Base-by-base conservation (phyloP, 2,888 invertebrate species). In the Prenolepis imparis region DNA sequence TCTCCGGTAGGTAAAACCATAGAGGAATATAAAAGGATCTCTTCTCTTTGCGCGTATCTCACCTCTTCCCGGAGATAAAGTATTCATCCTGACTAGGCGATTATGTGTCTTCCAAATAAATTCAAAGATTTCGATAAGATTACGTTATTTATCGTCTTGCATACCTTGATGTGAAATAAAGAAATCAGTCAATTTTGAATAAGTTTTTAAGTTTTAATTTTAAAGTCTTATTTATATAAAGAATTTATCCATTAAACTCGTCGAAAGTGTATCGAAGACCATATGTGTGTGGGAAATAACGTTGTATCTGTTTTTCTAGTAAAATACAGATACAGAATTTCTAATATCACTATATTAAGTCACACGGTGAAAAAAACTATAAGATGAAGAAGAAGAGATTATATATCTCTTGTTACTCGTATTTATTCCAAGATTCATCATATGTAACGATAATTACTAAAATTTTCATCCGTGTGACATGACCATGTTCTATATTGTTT, bases 1-100 rank as follows among this genome's bases (percentile, higher is more conserved):
- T 48, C 78, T 72, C 78, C 59, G 18, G 78, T 80, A 70, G 78
- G 78, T 80, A 80, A n/a, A 80, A 8, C 70, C 36, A 24, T 21
- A 11, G 44, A 24, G 55, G 15, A 78, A 15, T 9, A 12, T 4
- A 18, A 63, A 24, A 36, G 3, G 48, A 32, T 78, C 41, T 68
- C 15, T 52, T 2, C 48, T 21, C 8, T 1, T 52, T 11, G 1
- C 36, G 21, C 15, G 3, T 12, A 0, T 41, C 2, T 52, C n/a
- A 36, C 4, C 12, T 28, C 15, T 55, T 55, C 18, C 1, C n/a
- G 2, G 57, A 21, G 68, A 5, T 41, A 15, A 21, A 57, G 11
- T 18, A 39, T 55, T 12, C 28, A 67, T 2, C 12, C 5, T 57
- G 32, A 24, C 4, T 3, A 9, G 1, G 1, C 2, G 3, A 48